Percentiles rank a stretch among this genome's conserved stretches.
Evolutionary conservation across 2,113 vertebrate species (phyloP).

Genomic region (Crotalus helleri): DNA sequence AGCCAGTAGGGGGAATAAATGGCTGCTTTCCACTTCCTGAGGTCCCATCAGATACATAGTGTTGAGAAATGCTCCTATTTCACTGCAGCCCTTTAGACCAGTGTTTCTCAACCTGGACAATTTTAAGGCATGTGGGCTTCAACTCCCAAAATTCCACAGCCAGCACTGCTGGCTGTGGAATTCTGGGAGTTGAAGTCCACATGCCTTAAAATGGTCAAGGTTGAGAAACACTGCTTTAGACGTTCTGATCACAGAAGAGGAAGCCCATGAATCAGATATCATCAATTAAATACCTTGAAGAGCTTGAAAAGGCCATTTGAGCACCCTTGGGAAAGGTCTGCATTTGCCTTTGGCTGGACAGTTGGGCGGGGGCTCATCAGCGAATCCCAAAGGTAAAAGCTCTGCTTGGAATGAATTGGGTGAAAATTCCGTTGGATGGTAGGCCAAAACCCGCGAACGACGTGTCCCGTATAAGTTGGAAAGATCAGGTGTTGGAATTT

Average conservation of each 20-base stretch:
- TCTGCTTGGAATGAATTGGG: conserved; percentile 41
- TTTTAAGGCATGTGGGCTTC: too few relatives aligned
- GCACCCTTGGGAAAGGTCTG: not conserved
- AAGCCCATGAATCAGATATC: not conserved
- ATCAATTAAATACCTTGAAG: not conserved
- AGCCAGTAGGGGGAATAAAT: not conserved
- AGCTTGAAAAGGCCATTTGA: not conserved
- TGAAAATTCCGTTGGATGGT: not conserved
- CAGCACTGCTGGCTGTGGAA: too few relatives aligned
- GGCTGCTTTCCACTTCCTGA: not conserved
- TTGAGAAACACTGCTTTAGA: too few relatives aligned
- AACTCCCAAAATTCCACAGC: too few relatives aligned
- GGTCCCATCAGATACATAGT: not conserved
- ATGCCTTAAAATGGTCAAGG: too few relatives aligned
- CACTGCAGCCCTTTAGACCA: not conserved
- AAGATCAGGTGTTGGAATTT: not conserved
- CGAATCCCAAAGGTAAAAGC: conserved; percentile 35
- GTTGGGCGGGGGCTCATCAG: not conserved
- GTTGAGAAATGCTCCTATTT: not conserved
- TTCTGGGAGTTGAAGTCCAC: too few relatives aligned
- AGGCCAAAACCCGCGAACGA: not conserved
- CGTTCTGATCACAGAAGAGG: too few relatives aligned
- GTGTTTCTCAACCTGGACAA: too few relatives aligned
- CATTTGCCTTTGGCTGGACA: not conserved
- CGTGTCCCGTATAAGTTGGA: not conserved